Evolutionary conservation across 2,888 invertebrate genomes (phyloP).

Genomic region (Caenorhabditis sinica): DNA sequence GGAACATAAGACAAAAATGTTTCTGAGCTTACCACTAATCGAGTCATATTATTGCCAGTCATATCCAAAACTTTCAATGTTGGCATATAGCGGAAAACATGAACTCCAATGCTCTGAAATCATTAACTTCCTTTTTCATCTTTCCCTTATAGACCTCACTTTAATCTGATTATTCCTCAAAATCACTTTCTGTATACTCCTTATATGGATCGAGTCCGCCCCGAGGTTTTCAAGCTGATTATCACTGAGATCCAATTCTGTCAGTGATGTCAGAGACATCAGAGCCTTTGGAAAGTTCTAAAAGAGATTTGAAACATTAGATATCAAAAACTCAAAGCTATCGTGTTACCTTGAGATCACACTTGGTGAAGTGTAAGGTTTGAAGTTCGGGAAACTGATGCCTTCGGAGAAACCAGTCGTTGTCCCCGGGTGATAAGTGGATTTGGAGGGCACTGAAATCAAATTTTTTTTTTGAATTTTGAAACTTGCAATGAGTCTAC

Average conservation of each 20-base stretch:
- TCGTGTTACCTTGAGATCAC: slow-evolving; percentile 29
- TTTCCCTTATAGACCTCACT: background rate
- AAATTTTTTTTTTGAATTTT: background rate
- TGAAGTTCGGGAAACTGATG: slow-evolving; percentile 42
- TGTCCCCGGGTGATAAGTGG: background rate
- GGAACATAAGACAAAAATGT: background rate
- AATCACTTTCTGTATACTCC: slow-evolving; percentile 45
- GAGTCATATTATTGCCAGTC: slow-evolving; percentile 56
- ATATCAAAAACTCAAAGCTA: slow-evolving; percentile 32
- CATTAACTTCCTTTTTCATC: background rate
- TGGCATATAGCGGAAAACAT: slow-evolving; percentile 70
- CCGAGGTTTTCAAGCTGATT: slow-evolving; percentile 60
- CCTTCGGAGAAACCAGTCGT: slow-evolving; percentile 16
- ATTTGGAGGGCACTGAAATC: slow-evolving; percentile 17
- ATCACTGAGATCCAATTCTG: slow-evolving; percentile 60
- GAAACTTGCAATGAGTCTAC: background rate
- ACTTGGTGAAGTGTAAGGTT: slow-evolving; percentile 40
- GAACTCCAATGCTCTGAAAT: slow-evolving; percentile 64
- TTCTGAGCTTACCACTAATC: slow-evolving; percentile 51
- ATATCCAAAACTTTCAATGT: slow-evolving; percentile 57
- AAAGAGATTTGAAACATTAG: background rate
- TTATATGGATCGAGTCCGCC: slow-evolving; percentile 64
- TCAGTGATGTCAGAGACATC: slow-evolving; percentile 56
- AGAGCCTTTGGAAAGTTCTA: slow-evolving; percentile 49
- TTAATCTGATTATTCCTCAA: slow-evolving; percentile 47